Base-by-base conservation (phyloP, 2,797 vertebrate species). In the Lemur catta region DNA sequence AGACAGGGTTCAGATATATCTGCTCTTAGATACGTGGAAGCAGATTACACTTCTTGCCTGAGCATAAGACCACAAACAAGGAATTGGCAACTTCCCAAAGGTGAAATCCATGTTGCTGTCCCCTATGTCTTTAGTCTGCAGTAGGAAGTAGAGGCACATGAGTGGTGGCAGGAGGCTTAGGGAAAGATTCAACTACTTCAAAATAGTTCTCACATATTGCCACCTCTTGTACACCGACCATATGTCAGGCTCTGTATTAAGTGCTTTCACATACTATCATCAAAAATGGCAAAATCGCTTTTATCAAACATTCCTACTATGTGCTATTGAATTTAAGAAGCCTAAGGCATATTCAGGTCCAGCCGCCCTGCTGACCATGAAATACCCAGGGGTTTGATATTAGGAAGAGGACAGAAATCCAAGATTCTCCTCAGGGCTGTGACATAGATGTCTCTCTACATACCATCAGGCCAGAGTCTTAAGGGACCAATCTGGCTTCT, bases 291-390 rank as follows among this genome's bases (percentile, higher is more conserved):
- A 89, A 89, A 52, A 84, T 85, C 59, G 50, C 9, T 93, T 89
- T 71, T 50, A 79, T 76, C 59, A 89, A 93, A 84, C 48, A 92
- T 86, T 65, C 38, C 61, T 82, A 91, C n/a, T 55, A 59, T 33
- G 33, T 67, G 74, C 69, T 93, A 89, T 75, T 92, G 41, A 92
- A 85, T 91, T 89, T 89, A 91, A 78, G 63, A 93, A 30, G 38
- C 48, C n/a, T 57, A 91, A 81, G 61, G 57, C 22, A 92, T 20
- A 79, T 13, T 84, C 5, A 92, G 24, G 69, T 87, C 65, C 43
- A 84, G 17, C 8, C 75, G n/a, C 38, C 79, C 74, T 50, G 48
- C 11, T 89, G 38, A 95, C 24, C 67, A 61, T 0, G 91, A 55
- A 93, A 78, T 65, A 91, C 7, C 38, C 59, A 96, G 22, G 30